These are phyloP conservation scores for Pangasius krempfi DNA, from an alignment of 2,797 vertebrate genomes.

Conservation along the genomic window DNA sequence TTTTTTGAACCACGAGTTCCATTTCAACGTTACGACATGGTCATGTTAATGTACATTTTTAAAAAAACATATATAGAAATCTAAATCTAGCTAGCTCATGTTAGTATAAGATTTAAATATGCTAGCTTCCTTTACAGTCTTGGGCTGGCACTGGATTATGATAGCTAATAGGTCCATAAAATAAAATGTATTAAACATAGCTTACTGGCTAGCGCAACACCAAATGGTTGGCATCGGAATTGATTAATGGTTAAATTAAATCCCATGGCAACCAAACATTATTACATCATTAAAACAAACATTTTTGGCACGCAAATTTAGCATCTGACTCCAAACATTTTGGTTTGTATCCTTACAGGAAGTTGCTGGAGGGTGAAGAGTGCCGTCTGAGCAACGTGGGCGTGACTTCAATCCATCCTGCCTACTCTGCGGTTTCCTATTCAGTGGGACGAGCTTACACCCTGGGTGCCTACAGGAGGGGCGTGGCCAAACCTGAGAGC, in stretches of 20 bases:
- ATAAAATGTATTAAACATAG: slow-evolving; percentile 2
- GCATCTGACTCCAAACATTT: not conserved
- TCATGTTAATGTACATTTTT: not conserved
- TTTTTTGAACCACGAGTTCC: not conserved
- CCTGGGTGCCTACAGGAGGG: slow-evolving; percentile 74
- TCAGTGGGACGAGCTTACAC: slow-evolving; percentile 69
- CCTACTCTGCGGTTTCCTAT: slow-evolving; percentile 76
- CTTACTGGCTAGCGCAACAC: not conserved
- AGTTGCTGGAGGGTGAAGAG: slow-evolving; percentile 85
- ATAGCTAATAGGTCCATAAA: not conserved
- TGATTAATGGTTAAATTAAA: not conserved
- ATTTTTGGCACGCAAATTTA: no score
- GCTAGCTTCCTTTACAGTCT: not conserved
- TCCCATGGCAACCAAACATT: not conserved
- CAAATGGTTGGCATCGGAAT: not conserved
- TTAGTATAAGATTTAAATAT: not conserved
- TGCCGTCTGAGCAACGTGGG: slow-evolving; percentile 78
- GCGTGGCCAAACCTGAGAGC: slow-evolving; percentile 69
- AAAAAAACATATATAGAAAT: not conserved
- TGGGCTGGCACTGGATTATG: not conserved
- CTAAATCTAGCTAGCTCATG: not conserved
- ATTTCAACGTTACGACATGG: not conserved
- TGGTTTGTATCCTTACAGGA: slow-evolving; percentile 67
- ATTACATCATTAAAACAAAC: no score
- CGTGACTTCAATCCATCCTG: slow-evolving; percentile 72